Percentiles rank a stretch among this genome's conserved stretches.
Conservation (phyloP, 1,140 invertebrate species). For the Panagrolaimus sp. region DNA sequence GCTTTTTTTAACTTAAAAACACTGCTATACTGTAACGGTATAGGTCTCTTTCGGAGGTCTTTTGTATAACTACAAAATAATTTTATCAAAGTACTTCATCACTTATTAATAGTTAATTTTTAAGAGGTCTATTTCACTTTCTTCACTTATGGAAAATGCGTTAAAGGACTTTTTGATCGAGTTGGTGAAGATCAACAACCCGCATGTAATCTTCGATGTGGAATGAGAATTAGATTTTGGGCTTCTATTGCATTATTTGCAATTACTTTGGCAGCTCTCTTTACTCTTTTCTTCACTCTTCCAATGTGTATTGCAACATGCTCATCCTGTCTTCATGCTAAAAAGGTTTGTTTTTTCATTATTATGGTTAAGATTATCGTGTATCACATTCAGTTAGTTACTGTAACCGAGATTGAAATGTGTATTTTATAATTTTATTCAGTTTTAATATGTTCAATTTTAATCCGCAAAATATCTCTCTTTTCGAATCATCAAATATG, state of each 20-base stretch:
- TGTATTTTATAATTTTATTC: no score
- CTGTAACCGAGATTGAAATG: no score
- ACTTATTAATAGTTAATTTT: not conserved
- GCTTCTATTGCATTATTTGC: constrained; percentile 43
- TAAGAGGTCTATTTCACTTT: constrained; percentile 42
- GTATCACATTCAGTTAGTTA: no score
- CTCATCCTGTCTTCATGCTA: constrained; percentile 50
- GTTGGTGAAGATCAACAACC: constrained; percentile 33
- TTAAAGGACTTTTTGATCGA: constrained; percentile 49
- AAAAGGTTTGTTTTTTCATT: constrained; percentile 42
- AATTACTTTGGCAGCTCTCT: constrained; percentile 45
- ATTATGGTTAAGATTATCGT: no score
- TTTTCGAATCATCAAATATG: no score
- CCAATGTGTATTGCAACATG: constrained; percentile 56
- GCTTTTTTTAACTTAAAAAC: no score
- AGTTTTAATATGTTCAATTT: no score
- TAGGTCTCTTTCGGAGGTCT: no score
- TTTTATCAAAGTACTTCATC: not conserved
- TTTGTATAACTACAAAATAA: not conserved
- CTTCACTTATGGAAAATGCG: constrained; percentile 51
- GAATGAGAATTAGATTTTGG: constrained; percentile 47
- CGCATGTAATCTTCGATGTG: constrained; percentile 47
- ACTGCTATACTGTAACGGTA: no score
- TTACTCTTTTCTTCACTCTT: constrained; percentile 45
- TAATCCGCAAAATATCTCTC: no score